Conservation (phyloP, 2,797 vertebrate genomes). For the Pelodytes ibericus region DNA sequence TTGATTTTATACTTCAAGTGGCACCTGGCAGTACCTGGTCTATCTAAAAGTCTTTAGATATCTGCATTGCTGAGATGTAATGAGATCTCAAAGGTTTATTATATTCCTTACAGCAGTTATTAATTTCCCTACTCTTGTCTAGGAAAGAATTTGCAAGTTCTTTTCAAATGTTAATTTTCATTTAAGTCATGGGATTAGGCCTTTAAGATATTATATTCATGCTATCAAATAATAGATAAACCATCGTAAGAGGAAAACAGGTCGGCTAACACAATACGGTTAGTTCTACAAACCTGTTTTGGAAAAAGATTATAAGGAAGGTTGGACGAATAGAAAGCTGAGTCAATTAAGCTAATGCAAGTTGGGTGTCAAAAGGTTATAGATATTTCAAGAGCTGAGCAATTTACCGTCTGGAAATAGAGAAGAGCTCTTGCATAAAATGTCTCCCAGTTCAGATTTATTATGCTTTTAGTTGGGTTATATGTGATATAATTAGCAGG, state of each 20-base stretch:
- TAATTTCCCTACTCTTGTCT: slow-evolving; percentile 35
- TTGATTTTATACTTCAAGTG: slow-evolving; percentile 27
- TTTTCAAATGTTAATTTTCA: slow-evolving; percentile 55
- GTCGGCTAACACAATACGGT: slow-evolving; percentile 33
- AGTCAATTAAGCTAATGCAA: slow-evolving; percentile 97
- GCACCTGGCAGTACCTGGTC: slow-evolving; percentile 16
- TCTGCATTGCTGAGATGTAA: slow-evolving; percentile 50
- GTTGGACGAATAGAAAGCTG: slow-evolving; percentile 66
- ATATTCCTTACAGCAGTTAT: slow-evolving; percentile 54
- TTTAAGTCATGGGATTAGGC: slow-evolving; percentile 49
- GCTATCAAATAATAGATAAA: slow-evolving; percentile 48
- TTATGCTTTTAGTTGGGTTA: slow-evolving; percentile 97
- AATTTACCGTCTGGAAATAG: slow-evolving; percentile 91
- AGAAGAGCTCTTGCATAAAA: slow-evolving; percentile 89
- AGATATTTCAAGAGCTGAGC: slow-evolving; percentile 95
- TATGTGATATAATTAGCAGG: slow-evolving; percentile 94
- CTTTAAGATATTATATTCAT: slow-evolving; percentile 35
- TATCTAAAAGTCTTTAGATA: slow-evolving; percentile 9
- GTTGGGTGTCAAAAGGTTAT: slow-evolving; percentile 91
- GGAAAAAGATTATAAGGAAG: slow-evolving; percentile 30
- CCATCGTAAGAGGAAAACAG: slow-evolving; percentile 49
- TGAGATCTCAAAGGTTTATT: slow-evolving; percentile 50
- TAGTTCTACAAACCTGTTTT: slow-evolving; percentile 34
- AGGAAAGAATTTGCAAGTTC: slow-evolving; percentile 44
- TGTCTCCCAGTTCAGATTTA: slow-evolving; percentile 89